Conservation (phyloP, 2,797 vertebrate species). For the Triplophysa yarkandensis region DNA sequence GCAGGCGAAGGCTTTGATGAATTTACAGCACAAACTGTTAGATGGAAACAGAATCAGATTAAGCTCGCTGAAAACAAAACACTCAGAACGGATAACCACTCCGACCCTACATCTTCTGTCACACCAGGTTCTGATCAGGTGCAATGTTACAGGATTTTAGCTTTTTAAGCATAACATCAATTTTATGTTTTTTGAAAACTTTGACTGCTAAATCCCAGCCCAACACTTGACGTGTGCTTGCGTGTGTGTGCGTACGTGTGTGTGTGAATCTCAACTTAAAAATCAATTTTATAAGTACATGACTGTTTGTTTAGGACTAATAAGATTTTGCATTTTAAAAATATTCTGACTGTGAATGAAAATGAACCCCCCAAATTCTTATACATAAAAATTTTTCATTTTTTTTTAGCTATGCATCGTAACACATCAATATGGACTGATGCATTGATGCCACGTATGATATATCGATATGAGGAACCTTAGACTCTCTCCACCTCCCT, state of each 20-base stretch:
- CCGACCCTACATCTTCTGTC: neutral
- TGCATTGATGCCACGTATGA: too few species aligned
- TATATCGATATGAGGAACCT: too few species aligned
- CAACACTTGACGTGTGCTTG: neutral
- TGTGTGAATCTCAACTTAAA: neutral
- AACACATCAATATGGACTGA: too few species aligned
- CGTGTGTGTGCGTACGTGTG: too few species aligned
- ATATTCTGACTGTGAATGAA: neutral
- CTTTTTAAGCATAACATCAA: neutral
- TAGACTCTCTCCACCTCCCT: too few species aligned
- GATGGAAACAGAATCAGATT: neutral
- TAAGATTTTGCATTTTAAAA: neutral
- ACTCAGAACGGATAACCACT: neutral
- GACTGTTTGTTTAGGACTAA: neutral
- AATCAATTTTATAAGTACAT: neutral
- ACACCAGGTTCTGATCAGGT: neutral
- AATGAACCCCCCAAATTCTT: neutral
- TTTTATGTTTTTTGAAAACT: neutral
- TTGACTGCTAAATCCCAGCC: neutral
- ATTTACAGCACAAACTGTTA: constrained; percentile 13
- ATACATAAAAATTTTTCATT: too few species aligned
- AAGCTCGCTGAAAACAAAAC: neutral
- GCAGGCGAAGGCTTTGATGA: too few species aligned
- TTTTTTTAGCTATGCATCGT: too few species aligned
- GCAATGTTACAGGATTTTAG: neutral